These are phyloP conservation scores for Holotrichia oblita DNA, from an alignment of 1,140 invertebrate species.

Conservation along the genomic window DNA sequence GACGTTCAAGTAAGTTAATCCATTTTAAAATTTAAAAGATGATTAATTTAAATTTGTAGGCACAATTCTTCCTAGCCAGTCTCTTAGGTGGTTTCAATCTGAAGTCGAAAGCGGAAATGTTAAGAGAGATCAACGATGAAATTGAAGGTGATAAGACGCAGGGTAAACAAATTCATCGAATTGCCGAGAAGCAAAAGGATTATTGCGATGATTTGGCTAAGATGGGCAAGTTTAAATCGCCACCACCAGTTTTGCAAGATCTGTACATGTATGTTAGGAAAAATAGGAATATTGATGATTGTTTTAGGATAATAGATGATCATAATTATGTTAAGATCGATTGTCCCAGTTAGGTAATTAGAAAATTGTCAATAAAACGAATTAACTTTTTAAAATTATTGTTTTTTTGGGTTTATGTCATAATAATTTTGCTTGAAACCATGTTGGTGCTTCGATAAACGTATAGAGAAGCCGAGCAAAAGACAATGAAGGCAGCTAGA, in stretches of 20 bases:
- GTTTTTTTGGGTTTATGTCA: too few relatives aligned
- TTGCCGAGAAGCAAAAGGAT: constrained; percentile 48
- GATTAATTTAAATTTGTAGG: neutral
- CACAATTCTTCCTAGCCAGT: neutral
- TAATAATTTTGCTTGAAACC: too few relatives aligned
- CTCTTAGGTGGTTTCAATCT: neutral
- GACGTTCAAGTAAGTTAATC: constrained; percentile 70
- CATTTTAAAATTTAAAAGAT: too few relatives aligned
- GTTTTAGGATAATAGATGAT: constrained; percentile 48
- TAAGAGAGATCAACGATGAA: constrained; percentile 61
- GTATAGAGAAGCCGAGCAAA: too few relatives aligned
- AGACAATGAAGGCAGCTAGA: too few relatives aligned
- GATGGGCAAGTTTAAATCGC: constrained; percentile 48
- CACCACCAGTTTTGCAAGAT: constrained; percentile 46
- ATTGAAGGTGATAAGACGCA: constrained; percentile 45
- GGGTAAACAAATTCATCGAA: constrained; percentile 46
- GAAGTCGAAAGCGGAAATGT: constrained; percentile 62
- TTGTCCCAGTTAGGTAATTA: neutral
- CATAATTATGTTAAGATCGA: constrained; percentile 47
- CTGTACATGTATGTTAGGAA: constrained; percentile 44
- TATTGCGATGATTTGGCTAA: constrained; percentile 51
- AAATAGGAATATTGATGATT: constrained; percentile 44
- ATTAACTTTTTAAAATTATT: too few relatives aligned
- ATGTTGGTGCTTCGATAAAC: too few relatives aligned
- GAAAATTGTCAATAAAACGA: too few relatives aligned